Percentiles rank a stretch among this genome's conserved stretches.
Conservation (phyloP, 2,888 invertebrate genomes). For the Parnassius smintheus region DNA sequence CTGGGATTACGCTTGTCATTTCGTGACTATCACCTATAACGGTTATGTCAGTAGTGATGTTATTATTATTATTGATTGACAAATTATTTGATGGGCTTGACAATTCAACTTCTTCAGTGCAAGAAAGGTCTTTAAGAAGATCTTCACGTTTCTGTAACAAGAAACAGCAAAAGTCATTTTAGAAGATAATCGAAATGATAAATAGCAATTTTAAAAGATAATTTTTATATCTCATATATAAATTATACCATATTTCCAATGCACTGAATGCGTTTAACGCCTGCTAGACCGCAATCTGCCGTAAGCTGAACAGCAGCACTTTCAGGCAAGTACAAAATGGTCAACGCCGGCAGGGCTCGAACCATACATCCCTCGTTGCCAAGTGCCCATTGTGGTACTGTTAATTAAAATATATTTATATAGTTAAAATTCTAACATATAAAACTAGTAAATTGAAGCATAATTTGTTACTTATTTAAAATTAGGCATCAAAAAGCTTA, state of each 20-base stretch:
- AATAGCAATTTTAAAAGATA: background rate
- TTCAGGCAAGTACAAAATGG: constrained; percentile 88
- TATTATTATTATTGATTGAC: constrained; percentile 39
- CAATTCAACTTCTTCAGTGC: constrained; percentile 73
- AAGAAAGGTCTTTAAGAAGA: constrained; percentile 81
- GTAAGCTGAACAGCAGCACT: constrained; percentile 88
- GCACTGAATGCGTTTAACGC: constrained; percentile 86
- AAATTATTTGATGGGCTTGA: constrained; percentile 46
- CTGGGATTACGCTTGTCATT: constrained; percentile 47
- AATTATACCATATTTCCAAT: constrained; percentile 86
- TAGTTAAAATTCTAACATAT: too few relatives aligned
- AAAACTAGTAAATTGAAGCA: too few relatives aligned
- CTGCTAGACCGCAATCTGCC: constrained; percentile 88
- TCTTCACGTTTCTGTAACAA: constrained; percentile 82
- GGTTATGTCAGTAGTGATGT: constrained; percentile 41
- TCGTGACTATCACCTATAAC: constrained; percentile 49
- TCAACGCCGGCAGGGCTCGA: constrained; percentile 86
- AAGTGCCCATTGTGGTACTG: constrained; percentile 89
- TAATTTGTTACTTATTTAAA: too few relatives aligned
- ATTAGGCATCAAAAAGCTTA: too few relatives aligned
- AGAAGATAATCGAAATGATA: background rate
- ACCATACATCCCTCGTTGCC: constrained; percentile 85
- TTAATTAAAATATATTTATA: background rate
- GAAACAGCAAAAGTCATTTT: constrained; percentile 2
- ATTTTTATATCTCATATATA: background rate